These are phyloP conservation scores for Campylomormyrus tamandua DNA, from an alignment of 2,113 vertebrate genomes.

Conservation along the genomic window DNA sequence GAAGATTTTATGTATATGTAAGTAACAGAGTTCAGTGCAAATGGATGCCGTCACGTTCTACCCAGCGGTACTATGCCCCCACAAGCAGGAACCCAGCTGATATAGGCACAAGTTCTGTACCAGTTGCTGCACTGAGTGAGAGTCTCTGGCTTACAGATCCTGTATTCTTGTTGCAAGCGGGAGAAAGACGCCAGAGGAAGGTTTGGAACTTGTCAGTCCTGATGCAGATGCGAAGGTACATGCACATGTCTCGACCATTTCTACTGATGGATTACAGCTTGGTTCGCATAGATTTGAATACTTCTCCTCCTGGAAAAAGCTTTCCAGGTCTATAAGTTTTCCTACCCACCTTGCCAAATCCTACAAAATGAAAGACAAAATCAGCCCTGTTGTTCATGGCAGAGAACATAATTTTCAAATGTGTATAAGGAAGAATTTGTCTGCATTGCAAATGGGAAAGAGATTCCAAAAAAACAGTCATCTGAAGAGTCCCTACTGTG, in stretches of 20 bases:
- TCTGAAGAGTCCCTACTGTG: neutral
- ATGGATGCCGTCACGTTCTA: neutral
- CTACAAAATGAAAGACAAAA: neutral
- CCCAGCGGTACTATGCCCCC: neutral
- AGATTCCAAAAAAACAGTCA: neutral
- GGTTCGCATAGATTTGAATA: neutral
- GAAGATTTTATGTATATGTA: neutral
- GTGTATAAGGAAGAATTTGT: neutral
- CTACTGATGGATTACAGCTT: neutral
- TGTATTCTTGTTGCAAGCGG: neutral
- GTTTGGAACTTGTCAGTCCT: neutral
- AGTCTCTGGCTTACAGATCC: neutral
- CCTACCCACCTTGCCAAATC: neutral
- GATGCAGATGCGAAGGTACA: neutral
- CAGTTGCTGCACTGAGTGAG: neutral
- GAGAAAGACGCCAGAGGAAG: neutral
- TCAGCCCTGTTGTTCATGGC: neutral
- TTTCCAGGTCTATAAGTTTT: neutral
- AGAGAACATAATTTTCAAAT: neutral
- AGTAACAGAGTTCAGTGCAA: neutral
- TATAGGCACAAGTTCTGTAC: neutral
- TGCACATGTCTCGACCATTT: neutral
- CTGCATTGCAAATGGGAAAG: neutral
- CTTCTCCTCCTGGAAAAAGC: neutral
- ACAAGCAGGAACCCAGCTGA: neutral